Evolutionary conservation across 2,113 vertebrate genomes (phyloP).

Genomic region (Hypomesus transpacificus): DNA sequence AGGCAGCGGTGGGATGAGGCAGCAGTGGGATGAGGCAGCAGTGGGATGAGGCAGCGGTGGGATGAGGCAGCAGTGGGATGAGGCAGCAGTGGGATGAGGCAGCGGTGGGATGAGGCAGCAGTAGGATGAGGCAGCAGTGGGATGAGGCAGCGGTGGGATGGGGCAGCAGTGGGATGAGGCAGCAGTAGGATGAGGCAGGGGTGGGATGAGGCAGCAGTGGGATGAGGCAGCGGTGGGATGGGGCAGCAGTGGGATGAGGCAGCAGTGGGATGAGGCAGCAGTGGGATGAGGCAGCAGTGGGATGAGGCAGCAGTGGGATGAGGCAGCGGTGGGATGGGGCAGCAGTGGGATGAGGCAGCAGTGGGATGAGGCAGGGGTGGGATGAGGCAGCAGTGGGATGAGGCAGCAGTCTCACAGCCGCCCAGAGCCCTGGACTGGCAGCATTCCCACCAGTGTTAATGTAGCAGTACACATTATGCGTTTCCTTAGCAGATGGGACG

Average conservation of each 20-base stretch:
- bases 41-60: too few species aligned
- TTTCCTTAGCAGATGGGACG: slow-evolving; percentile 38
- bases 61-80: too few species aligned
- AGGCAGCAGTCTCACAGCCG: slow-evolving; percentile 18
- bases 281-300: slow-evolving; percentile 18
- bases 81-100: too few species aligned
- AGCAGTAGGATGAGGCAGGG: too few species aligned
- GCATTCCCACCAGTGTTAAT: slow-evolving; percentile 11
- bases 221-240: slow-evolving; percentile 9
- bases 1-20: slow-evolving; percentile 25
- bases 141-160: slow-evolving; percentile 9
- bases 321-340: too few species aligned
- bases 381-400: slow-evolving; percentile 21
- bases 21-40: slow-evolving; percentile 12
- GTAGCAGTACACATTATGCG: slow-evolving; percentile 28
- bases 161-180: slow-evolving; percentile 25
- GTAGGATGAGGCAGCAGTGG: too few species aligned
- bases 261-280: too few species aligned
- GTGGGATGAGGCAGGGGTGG: slow-evolving; percentile 20
- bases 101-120: slow-evolving; percentile 23
- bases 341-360: slow-evolving; percentile 23
- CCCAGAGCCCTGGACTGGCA: background rate
- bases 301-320: slow-evolving; percentile 10
- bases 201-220: too few species aligned
- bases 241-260: slow-evolving; percentile 25